Evolutionary conservation across 2,113 vertebrate species (phyloP), one percentile per base, ranked within the genome.

Genomic region (Salvelinus fontinalis): DNA sequence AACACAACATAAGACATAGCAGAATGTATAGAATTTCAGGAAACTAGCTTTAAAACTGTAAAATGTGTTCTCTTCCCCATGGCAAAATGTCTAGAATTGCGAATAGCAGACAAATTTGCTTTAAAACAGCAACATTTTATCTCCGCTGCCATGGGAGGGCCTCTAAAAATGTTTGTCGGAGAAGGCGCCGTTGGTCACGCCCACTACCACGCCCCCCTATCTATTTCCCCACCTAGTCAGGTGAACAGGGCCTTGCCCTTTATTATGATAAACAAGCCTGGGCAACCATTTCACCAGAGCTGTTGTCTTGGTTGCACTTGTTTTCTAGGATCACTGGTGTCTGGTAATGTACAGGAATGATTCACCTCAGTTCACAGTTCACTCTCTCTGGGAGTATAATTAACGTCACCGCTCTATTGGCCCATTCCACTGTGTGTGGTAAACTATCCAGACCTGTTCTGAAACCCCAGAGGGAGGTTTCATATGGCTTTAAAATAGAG

Each of bases 351-450:
- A 22, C 20, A 22, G 59, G 59, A 62, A 62, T 22, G 59, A 62
- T 62, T 62, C 59, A 62, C 59, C n/a, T 62, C 18, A 20, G 18
- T 62, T 62, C 18, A 62, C 8, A 18, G 67, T 68, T 69, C 6
- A n/a, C 39, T 71, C 54, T 68, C 64, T 71, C 14, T 70, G 24
- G 51, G 74, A 72, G 67, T 76, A 83, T 84, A 72, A 81, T 87
- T 87, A 70, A 85, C 79, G 6, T 7, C 68, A 73, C 18, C 12
- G 31, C 29, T 68, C 7, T 44, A 29, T 39, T 39, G 12, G 34
- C 39, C 39, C 39, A 44, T 44, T 44, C 39, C 39, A 44, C 57
- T 1, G 27, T 77, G 72, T 59, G 22, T 67, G 67, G 26, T 20
- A 20, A 31, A 67, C 29, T 39, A 39, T 31, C 67, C 67, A 34